Base-by-base conservation (phyloP, 2,113 vertebrate species). In the Dendropsophus ebraccatus region DNA sequence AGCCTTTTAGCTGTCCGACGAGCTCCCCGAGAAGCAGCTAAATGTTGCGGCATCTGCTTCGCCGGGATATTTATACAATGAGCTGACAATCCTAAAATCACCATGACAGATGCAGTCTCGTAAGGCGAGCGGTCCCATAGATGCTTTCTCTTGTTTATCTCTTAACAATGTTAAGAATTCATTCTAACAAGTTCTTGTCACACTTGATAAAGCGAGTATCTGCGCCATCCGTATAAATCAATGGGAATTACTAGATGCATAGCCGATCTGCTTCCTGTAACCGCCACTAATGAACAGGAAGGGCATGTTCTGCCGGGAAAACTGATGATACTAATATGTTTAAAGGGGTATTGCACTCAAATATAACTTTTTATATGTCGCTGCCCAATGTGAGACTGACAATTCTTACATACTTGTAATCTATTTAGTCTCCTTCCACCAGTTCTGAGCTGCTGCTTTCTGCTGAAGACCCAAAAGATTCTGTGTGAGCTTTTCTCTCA, bases 51-150 rank as follows among this genome's bases (percentile, higher is more conserved):
- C 83, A 78, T 86, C 75, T 86, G 84, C 50, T 47, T 86, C 32
- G 32, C 30, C 50, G 58, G 49, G 56, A 69, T 85, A 78, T 85
- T 25, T 32, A 69, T n/a, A 54, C 75, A 69, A 45, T 77, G 74
- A 54, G 69, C 75, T 54, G 83, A 85, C 83, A 65, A 67, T 85
- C 73, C 17, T 41, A 73, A 83, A 85, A 75, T 7, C 30, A 5
- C 73, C 69, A 41, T 85, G 84, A 85, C 60, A 78, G 74, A 79
- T 85, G 73, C 83, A 69, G 84, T 85, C 84, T 85, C 74, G 54
- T 60, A 79, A 79, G 84, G 62, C 58, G 17, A 35, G 14, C 49
- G 16, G 58, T 74, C 82, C 52, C 70, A 83, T 60, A 74, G 69
- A 83, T 74, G 23, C 25, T 73, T 54, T 54, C 70, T 72, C 49